These are phyloP conservation scores for Nephrotoma flavescens DNA, from an alignment of 2,888 invertebrate species.

Conservation along the genomic window DNA sequence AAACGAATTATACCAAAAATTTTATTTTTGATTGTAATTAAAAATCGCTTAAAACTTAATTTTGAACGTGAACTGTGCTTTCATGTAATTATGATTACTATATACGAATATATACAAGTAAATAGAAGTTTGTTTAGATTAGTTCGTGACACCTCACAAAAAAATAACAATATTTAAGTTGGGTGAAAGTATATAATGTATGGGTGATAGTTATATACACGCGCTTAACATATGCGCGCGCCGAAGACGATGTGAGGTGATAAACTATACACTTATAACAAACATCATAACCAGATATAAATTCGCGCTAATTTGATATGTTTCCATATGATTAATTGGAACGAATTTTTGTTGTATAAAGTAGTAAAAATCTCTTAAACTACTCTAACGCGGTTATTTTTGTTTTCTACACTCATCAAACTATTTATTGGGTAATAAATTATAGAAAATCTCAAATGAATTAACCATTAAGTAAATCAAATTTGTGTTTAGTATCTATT, in stretches of 20 bases:
- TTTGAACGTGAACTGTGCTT: not conserved
- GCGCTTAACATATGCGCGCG: too few species aligned
- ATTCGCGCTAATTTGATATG: not conserved
- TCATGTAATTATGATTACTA: too few species aligned
- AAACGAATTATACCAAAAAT: not conserved
- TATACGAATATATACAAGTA: not conserved
- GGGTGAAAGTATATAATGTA: not conserved
- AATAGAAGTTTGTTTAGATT: not conserved
- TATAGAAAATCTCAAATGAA: not conserved
- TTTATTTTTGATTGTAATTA: not conserved
- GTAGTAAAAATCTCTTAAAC: not conserved
- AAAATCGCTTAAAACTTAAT: not conserved
- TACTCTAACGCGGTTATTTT: not conserved
- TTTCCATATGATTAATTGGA: not conserved
- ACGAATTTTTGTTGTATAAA: not conserved
- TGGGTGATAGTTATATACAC: not conserved
- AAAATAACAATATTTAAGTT: not conserved
- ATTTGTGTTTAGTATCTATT: not conserved
- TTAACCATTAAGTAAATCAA: not conserved
- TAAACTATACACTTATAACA: not conserved
- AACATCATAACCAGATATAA: not conserved
- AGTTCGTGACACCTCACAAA: not conserved
- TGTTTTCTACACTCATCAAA: not conserved
- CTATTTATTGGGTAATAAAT: not conserved
- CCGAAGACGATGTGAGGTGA: not conserved